Evolutionary conservation across 2,113 vertebrate species (phyloP).

Genomic region (Alectura lathami): DNA sequence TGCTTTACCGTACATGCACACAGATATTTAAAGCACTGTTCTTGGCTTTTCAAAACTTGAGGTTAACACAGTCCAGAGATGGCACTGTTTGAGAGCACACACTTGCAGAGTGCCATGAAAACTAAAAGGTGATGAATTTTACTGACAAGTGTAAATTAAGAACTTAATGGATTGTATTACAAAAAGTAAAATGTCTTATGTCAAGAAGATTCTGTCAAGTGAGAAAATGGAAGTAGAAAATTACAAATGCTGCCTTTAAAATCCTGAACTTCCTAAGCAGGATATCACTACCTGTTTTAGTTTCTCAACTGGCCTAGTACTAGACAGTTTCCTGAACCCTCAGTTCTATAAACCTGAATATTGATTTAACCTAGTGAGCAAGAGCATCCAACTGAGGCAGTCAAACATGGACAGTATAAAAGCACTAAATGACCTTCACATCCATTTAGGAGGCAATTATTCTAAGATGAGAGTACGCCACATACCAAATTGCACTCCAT

Average conservation of each 20-base stretch:
- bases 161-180: neutral
- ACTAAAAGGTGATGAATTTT: neutral
- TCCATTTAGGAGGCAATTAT: neutral
- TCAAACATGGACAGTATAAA: neutral
- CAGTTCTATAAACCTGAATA: neutral
- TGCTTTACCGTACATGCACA: neutral
- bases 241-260: neutral
- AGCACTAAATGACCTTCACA: neutral
- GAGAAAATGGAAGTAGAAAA: neutral
- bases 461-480: neutral
- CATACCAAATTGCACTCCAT: neutral
- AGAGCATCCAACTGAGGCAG: neutral
- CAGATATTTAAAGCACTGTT: neutral
- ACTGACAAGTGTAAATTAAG: constrained; percentile 3
- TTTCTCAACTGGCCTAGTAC: neutral
- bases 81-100: neutral
- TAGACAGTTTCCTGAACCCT: neutral
- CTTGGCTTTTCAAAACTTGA: constrained; percentile 5
- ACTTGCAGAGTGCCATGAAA: neutral
- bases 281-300: neutral
- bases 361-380: neutral
- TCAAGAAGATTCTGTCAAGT: neutral
- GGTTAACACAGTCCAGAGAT: constrained; percentile 24
- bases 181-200: neutral
- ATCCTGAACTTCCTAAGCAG: neutral